A percentile compares a stretch with the other conserved stretches of the same genome.
These are phyloP conservation scores for Himalopsyche kuldschensis DNA, from an alignment of 2,888 invertebrate species.

Conservation along the genomic window DNA sequence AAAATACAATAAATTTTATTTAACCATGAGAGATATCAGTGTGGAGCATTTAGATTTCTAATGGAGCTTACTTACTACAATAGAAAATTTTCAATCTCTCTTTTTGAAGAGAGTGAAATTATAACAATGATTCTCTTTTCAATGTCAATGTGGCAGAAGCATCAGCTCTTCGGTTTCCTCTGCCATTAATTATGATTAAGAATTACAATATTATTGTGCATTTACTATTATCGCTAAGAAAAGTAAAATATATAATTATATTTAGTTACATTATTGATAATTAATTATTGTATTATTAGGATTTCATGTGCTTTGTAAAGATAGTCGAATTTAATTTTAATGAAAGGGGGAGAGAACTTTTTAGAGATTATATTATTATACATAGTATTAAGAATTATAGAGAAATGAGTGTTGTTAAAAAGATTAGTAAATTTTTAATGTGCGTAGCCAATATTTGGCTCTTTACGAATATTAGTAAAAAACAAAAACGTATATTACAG, in stretches of 20 bases:
- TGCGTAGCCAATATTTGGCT: conserved; percentile 38
- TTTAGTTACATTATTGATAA: neutral
- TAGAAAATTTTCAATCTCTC: no score
- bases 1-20: no score
- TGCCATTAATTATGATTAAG: neutral
- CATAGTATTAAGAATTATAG: neutral
- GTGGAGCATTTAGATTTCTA: no score
- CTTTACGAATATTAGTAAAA: neutral
- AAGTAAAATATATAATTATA: neutral
- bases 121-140: no score
- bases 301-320: neutral
- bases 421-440: conserved; percentile 9
- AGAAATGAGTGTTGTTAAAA: neutral
- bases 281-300: neutral
- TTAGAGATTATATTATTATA: neutral
- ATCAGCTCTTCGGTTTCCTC: no score
- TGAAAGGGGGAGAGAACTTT: neutral
- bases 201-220: neutral
- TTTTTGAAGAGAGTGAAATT: no score
- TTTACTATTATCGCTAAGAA: neutral
- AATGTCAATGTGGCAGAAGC: no score
- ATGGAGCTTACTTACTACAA: no score
- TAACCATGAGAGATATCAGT: no score
- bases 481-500: neutral
- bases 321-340: neutral